Conservation (phyloP, 2,113 vertebrate species). For the Cololabis saira region DNA sequence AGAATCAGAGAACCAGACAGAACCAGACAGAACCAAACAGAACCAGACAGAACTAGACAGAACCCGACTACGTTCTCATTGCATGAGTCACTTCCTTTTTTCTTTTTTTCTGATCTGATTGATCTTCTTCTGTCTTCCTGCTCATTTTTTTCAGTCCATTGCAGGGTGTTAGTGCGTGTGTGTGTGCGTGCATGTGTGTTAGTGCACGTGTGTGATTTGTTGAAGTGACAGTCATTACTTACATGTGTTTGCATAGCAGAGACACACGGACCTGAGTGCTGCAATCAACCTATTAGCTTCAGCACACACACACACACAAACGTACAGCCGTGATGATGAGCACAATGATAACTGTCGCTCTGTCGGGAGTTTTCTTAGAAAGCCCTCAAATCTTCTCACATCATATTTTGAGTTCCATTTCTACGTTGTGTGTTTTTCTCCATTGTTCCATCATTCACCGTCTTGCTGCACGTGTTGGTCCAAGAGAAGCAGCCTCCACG, state of each 20-base stretch:
- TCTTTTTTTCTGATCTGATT: not conserved
- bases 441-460: too few species aligned
- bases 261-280: conserved; percentile 48
- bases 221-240: conserved; percentile 45
- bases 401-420: too few species aligned
- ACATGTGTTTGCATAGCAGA: conserved; percentile 51
- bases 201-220: not conserved
- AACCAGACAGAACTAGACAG: not conserved
- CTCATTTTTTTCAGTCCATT: not conserved
- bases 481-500: too few species aligned
- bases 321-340: not conserved
- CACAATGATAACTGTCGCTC: not conserved
- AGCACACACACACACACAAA: not conserved
- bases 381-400: too few species aligned
- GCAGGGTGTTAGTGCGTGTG: conserved; percentile 13
- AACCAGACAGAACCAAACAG: too few species aligned
- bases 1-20: not conserved
- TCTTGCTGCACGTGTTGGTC: too few species aligned
- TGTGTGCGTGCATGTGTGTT: too few species aligned
- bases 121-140: not conserved
- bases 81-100: not conserved
- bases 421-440: too few species aligned
- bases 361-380: too few species aligned
- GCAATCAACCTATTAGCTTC: conserved; percentile 51
- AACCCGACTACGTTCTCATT: not conserved